Evolutionary conservation across 2,888 invertebrate species (phyloP).

Genomic region (Drosophila merina): DNA sequence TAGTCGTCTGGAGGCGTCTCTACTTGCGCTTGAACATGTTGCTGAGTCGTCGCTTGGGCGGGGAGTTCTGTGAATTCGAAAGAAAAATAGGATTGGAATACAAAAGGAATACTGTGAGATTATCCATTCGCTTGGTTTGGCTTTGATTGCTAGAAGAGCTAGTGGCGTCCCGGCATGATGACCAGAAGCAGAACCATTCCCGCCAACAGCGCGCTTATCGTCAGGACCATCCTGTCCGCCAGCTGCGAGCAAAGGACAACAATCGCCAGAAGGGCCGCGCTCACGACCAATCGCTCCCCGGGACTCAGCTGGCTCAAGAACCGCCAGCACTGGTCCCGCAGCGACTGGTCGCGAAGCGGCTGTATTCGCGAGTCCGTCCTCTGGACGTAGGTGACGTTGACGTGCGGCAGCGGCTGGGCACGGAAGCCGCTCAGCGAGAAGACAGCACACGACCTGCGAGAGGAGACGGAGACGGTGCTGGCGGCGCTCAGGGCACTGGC

Average conservation of each 20-base stretch:
- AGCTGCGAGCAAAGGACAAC: conserved; percentile 6
- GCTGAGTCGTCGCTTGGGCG: conserved; percentile 82
- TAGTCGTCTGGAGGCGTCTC: conserved; percentile 3
- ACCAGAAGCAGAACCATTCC: not conserved
- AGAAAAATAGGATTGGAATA: conserved; percentile 3
- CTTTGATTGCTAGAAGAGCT: not conserved
- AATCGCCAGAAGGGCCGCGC: conserved; percentile 35
- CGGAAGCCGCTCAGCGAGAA: conserved; percentile 36
- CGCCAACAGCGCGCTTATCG: not conserved
- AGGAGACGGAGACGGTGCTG: conserved; percentile 25
- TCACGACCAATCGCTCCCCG: conserved; percentile 49
- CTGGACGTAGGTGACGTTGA: conserved; percentile 40
- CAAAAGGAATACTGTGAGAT: not conserved
- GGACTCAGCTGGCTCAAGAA: conserved; percentile 65
- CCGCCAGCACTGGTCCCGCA: conserved; percentile 52
- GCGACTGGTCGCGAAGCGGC: conserved; percentile 64
- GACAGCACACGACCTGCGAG: conserved; percentile 39
- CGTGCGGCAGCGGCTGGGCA: conserved; percentile 42
- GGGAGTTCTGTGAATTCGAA: conserved; percentile 80
- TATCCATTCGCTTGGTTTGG: conserved; percentile 4
- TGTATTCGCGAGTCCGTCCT: conserved; percentile 5
- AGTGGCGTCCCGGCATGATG: not conserved
- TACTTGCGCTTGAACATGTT: conserved; percentile 83
- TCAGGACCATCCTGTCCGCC: not conserved
- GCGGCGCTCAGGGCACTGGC: conserved; percentile 27